phyloP scores from a whole-genome alignment of 2,797 vertebrate genomes.

The Triplophysa yarkandensis region DNA sequence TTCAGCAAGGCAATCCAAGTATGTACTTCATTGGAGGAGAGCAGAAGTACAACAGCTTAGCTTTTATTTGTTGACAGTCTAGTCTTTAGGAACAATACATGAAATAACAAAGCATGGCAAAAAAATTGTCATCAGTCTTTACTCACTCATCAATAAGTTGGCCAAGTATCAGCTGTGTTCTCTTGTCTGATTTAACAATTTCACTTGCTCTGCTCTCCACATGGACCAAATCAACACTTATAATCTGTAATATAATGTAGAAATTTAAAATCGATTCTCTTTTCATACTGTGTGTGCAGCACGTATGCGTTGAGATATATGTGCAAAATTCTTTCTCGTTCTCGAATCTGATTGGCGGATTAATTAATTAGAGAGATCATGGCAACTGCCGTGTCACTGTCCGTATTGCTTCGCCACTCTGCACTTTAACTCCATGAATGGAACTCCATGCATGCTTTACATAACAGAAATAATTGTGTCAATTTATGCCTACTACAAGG shows the following conservation, averaged over 20 bases:
- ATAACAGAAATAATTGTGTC: too few species aligned
- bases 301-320: too few species aligned
- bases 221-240: conserved; percentile 93
- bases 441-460: too few species aligned
- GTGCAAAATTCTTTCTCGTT: too few species aligned
- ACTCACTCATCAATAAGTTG: conserved; percentile 93
- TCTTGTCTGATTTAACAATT: conserved; percentile 84
- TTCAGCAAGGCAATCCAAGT: conserved; percentile 90
- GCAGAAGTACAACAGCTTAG: conserved; percentile 21
- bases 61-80: not conserved
- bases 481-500: too few species aligned
- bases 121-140: too few species aligned
- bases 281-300: too few species aligned
- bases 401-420: too few species aligned
- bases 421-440: too few species aligned
- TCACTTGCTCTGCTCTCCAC: conserved; percentile 89
- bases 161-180: conserved; percentile 86
- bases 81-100: not conserved
- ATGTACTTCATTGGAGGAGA: conserved; percentile 71
- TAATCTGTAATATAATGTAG: conserved; percentile 73
- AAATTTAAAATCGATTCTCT: not conserved
- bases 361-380: too few species aligned
- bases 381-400: too few species aligned
- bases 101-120: not conserved
- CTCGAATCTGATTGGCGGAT: too few species aligned